phyloP scores from a whole-genome alignment of 2,888 invertebrate species.

The Mimachlamys varia region DNA sequence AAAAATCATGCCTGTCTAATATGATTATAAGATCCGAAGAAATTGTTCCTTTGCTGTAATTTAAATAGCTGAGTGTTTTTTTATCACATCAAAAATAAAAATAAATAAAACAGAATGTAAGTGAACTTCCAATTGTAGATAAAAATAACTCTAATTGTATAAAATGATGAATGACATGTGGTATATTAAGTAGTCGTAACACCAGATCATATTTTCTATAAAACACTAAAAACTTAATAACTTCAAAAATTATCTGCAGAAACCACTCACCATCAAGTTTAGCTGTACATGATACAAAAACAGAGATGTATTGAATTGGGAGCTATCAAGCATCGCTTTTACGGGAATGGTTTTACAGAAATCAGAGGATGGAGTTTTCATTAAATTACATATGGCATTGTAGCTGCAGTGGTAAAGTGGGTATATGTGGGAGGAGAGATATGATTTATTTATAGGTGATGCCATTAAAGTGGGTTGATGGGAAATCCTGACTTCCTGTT shows the following conservation, averaged over 20 bases:
- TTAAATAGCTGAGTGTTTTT: background rate
- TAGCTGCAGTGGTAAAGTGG: background rate
- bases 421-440: background rate
- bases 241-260: background rate
- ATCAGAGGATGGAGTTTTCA: background rate
- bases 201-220: background rate
- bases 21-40: background rate
- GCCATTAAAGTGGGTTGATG: slow-evolving; percentile 14
- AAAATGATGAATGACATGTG: background rate
- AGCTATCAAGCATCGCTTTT: background rate
- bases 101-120: background rate
- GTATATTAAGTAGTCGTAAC: background rate
- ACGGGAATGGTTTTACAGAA: background rate
- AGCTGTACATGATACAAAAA: background rate
- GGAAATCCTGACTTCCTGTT: slow-evolving; percentile 10
- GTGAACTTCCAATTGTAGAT: background rate
- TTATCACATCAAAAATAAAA: background rate
- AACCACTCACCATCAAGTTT: background rate
- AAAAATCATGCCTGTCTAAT: background rate
- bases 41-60: background rate
- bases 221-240: background rate
- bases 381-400: background rate
- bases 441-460: background rate
- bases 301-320: background rate
- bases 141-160: background rate